phyloP scores from a whole-genome alignment of 2,797 vertebrate species.

The Liasis olivaceus region DNA sequence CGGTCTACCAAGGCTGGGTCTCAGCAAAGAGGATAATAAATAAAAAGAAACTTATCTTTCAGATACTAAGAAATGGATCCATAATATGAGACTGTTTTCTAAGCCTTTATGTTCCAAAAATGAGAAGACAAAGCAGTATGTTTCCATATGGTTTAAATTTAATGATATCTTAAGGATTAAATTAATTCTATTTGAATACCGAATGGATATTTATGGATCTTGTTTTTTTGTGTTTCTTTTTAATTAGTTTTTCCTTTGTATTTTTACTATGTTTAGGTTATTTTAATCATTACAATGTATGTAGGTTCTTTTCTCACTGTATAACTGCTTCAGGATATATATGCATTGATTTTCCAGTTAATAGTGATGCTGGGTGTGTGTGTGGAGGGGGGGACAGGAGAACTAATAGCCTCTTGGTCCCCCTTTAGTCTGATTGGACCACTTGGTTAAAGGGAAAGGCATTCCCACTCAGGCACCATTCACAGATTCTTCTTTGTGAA shows the following conservation, averaged over 20 bases:
- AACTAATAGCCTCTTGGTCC: not conserved
- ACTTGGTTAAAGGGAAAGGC: not conserved
- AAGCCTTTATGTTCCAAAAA: not conserved
- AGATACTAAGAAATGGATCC: not conserved
- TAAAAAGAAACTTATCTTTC: not conserved
- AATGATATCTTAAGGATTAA: not conserved
- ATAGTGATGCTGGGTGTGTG: not conserved
- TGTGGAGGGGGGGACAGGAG: not conserved
- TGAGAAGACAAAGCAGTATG: not conserved
- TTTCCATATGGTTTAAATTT: not conserved
- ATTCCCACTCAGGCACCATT: not conserved
- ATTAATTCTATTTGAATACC: not conserved
- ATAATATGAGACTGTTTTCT: not conserved
- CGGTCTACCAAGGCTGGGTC: not conserved
- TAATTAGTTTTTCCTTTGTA: not conserved
- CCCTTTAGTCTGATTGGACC: not conserved
- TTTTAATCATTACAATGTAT: not conserved
- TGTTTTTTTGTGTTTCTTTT: not conserved
- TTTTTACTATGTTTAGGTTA: not conserved
- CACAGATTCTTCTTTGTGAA: not conserved
- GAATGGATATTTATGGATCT: not conserved
- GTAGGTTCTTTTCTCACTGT: not conserved
- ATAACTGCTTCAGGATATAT: not conserved
- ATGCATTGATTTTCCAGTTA: not conserved
- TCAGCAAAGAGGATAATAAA: not conserved